phyloP scores from a whole-genome alignment of 2,888 invertebrate genomes.

The Ctena decussata region DNA sequence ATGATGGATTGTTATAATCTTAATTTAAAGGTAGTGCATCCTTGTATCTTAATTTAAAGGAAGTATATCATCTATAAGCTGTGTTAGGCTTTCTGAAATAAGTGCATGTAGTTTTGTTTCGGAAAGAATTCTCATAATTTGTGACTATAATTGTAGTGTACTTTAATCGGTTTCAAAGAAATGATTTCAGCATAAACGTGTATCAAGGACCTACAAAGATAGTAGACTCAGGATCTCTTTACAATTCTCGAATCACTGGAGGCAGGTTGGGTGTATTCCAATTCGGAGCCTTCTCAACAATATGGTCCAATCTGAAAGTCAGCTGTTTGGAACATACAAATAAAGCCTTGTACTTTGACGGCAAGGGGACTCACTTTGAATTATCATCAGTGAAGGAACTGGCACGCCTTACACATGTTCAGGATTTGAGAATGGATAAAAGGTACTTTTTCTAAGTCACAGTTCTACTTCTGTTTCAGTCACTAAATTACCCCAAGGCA shows the following conservation, averaged over 20 bases:
- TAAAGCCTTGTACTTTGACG: conserved; percentile 77
- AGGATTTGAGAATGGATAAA: conserved; percentile 62
- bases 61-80: too few species aligned
- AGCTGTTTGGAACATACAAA: conserved; percentile 71
- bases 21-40: too few species aligned
- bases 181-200: conserved; percentile 63
- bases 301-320: conserved; percentile 76
- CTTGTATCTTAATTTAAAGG: too few species aligned
- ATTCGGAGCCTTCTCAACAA: conserved; percentile 68
- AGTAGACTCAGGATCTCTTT: conserved; percentile 77
- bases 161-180: too few species aligned
- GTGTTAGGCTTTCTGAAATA: too few species aligned
- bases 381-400: conserved; percentile 46
- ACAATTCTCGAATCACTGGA: conserved; percentile 77
- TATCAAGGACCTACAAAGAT: conserved; percentile 68
- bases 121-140: too few species aligned
- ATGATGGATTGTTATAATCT: too few species aligned
- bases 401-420: conserved; percentile 42
- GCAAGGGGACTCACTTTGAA: conserved; percentile 22
- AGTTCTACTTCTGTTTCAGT: too few species aligned
- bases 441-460: too few species aligned
- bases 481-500: too few species aligned
- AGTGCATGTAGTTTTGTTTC: too few species aligned
- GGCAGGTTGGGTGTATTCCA: conserved; percentile 78
- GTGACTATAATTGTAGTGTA: too few species aligned